Evolutionary conservation across 2,888 invertebrate species (phyloP).

Genomic region (Andrena fulva): DNA sequence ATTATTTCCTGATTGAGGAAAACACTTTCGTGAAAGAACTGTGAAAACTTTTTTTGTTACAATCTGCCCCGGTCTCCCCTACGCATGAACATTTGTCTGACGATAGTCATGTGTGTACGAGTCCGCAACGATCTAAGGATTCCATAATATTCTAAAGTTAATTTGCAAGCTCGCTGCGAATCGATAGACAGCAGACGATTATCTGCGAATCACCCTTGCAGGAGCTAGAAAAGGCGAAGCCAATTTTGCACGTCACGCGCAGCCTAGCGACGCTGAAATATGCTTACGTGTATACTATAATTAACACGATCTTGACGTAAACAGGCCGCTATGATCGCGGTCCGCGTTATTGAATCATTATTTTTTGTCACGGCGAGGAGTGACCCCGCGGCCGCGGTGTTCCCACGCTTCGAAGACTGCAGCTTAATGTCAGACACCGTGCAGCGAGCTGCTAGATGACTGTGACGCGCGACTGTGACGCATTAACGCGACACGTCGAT

Average conservation of each 20-base stretch:
- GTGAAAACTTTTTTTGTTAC: no score
- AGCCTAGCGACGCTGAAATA: not conserved
- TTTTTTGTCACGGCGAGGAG: constrained; percentile 19
- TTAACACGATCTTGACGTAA: constrained; percentile 13
- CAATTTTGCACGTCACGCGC: not conserved
- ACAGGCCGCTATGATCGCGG: not conserved
- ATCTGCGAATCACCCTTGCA: not conserved
- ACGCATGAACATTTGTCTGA: no score
- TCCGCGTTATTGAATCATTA: not conserved
- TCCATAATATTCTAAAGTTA: not conserved
- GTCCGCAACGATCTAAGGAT: not conserved
- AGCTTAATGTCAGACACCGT: constrained; percentile 44
- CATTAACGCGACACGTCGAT: constrained; percentile 71
- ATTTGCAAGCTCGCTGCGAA: not conserved
- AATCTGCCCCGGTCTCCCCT: no score
- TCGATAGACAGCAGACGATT: constrained; percentile 2
- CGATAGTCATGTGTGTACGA: no score
- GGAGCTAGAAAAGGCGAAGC: not conserved
- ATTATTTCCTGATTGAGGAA: no score
- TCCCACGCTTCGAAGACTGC: constrained; percentile 61
- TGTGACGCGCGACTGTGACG: constrained; percentile 53
- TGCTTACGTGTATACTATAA: not conserved
- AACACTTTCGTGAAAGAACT: no score
- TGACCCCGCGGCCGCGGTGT: constrained; percentile 22
- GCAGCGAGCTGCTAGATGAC: constrained; percentile 27